These are phyloP conservation scores for Monodelphis domestica DNA, from an alignment of 2,797 vertebrate species.

Conservation along the genomic window DNA sequence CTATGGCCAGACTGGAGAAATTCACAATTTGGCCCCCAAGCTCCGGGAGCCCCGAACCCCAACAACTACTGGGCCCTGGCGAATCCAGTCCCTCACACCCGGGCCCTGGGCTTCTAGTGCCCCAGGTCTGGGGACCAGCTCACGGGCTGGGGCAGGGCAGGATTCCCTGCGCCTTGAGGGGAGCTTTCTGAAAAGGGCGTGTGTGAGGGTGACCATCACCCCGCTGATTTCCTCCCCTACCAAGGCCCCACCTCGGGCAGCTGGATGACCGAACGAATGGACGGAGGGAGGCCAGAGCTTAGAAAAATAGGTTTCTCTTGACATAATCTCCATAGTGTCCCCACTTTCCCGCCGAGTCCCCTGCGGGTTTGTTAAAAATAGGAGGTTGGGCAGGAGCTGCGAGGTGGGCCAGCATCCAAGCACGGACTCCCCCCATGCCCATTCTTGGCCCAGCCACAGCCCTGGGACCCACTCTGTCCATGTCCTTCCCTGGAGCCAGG, in stretches of 20 bases:
- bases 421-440: neutral
- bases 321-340: conserved; percentile 63
- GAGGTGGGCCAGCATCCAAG: neutral
- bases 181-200: neutral
- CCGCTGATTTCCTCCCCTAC: neutral
- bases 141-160: neutral
- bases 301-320: conserved; percentile 82
- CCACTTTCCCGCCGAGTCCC: conserved; percentile 69
- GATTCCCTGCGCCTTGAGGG: neutral
- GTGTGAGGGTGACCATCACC: neutral
- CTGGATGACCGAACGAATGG: neutral
- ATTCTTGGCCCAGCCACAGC: neutral
- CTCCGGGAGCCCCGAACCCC: neutral
- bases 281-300: conserved; percentile 73
- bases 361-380: conserved; percentile 78
- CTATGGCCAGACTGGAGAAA: no score
- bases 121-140: neutral
- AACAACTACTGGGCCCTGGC: neutral
- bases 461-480: neutral
- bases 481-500: neutral
- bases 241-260: neutral
- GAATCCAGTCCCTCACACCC: neutral
- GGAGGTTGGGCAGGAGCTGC: conserved; percentile 67
- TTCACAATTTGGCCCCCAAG: neutral
- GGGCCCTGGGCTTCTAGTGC: neutral